Base-by-base conservation (phyloP, 2,113 vertebrate species). In the Chloropsis cyanopogon region DNA sequence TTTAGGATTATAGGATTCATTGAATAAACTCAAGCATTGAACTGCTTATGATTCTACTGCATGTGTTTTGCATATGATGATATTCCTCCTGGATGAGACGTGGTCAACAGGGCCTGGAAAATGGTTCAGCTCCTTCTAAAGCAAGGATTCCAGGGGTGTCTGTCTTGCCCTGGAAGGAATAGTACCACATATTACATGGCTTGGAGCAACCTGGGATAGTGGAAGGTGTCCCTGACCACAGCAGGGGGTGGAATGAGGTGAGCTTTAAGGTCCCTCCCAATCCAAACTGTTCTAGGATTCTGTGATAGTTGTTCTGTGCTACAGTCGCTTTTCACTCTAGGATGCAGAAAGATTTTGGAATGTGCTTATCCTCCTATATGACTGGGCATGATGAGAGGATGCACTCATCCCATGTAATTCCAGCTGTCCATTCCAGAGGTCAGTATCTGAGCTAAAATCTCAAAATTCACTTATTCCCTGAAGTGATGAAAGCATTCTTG, bases 311-410 rank as follows among this genome's bases (percentile, higher is more conserved):
- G 10, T 8, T 49, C n/a, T 25, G 25, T 25, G 22, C 14, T 22
- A 8, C 47, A 26, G 20, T 26, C 41, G 31, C 12, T 31, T 92
- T 80, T 69, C 64, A 33, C 18, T 72, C 3, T 4, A 46, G 49
- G 59, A 44, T 66, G 33, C 4, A 50, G 44, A 56, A 80, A 25
- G 29, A 8, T 78, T 89, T 79, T 71, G 56, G 28, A 6, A 85
- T 70, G 50, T 29, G 25, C 11, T 54, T 69, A 4, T n/a, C 12
- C 29, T 71, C 18, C 1, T 5, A 7, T 11, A 3, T 6, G 33
- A 20, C 16, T 17, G 52, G 22, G 22, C 23, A 39, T 0, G 0
- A 8, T 20, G 46, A 54, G 44, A 42, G 15, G 5, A 6, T 63
- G 41, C 24, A 65, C 7, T 37, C 31, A 24, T 11, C 64, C 57